phyloP scores from a whole-genome alignment of 2,797 vertebrate genomes.

The Sebastolobus altivelis region DNA sequence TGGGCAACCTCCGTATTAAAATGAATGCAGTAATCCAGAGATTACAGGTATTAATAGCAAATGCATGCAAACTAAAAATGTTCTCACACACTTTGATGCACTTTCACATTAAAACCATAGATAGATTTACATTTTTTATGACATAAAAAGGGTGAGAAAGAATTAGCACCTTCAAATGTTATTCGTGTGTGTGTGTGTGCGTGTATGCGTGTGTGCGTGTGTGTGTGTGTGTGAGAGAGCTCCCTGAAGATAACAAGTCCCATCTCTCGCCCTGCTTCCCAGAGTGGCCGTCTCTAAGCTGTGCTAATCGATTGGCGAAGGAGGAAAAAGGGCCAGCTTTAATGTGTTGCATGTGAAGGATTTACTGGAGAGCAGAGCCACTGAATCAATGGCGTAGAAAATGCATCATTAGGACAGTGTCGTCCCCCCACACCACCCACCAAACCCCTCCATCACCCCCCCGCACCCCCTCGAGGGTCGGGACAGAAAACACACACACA shows the following conservation, averaged over 20 bases:
- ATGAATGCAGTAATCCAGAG: constrained; percentile 38
- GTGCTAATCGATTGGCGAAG: constrained; percentile 84
- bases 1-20: constrained; percentile 20
- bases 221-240: constrained; percentile 6
- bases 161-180: constrained; percentile 30
- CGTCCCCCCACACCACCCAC: constrained; percentile 32
- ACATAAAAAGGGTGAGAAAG: constrained; percentile 10
- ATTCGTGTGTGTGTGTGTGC: background rate
- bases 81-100: constrained; percentile 13
- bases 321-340: constrained; percentile 83
- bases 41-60: constrained; percentile 47
- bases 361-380: constrained; percentile 85
- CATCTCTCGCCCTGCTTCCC: constrained; percentile 71
- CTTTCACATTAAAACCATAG: background rate
- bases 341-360: constrained; percentile 89
- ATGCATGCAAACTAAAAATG: constrained; percentile 23
- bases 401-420: constrained; percentile 87
- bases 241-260: constrained; percentile 75
- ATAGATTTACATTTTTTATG: background rate
- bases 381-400: constrained; percentile 88
- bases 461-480: constrained; percentile 40
- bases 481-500: constrained; percentile 40
- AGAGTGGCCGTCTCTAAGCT: constrained; percentile 78
- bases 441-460: background rate
- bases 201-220: constrained; percentile 3